These are phyloP conservation scores for Chymomyza caudatula DNA, from an alignment of 2,888 invertebrate genomes.

Conservation along the genomic window DNA sequence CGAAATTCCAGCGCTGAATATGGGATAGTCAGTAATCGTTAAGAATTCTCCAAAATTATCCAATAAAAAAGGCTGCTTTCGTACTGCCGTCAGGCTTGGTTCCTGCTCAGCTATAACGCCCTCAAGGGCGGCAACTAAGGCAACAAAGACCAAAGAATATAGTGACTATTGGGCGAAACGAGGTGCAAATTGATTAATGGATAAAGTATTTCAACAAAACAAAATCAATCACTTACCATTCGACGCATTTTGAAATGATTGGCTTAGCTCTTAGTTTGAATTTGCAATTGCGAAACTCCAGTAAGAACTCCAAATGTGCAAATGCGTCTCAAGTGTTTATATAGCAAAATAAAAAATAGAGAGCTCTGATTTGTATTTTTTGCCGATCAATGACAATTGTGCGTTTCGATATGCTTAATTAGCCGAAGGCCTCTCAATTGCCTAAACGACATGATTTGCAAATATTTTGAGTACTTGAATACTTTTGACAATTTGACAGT, in stretches of 20 bases:
- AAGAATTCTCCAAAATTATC: not conserved
- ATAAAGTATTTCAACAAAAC: not conserved
- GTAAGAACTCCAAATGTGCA: constrained; percentile 61
- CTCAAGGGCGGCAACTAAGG: constrained; percentile 21
- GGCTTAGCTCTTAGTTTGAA: constrained; percentile 69
- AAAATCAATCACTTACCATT: constrained; percentile 32
- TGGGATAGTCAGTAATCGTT: not conserved
- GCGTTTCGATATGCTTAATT: constrained; percentile 36
- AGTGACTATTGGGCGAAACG: constrained; percentile 33
- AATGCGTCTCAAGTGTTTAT: constrained; percentile 40
- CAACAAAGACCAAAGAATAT: constrained; percentile 46
- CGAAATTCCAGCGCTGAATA: not conserved
- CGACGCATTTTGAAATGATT: constrained; percentile 49
- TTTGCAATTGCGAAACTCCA: constrained; percentile 56
- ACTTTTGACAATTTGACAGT: not conserved
- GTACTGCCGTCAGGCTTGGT: not conserved
- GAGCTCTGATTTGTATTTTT: not conserved
- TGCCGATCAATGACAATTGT: constrained; percentile 8
- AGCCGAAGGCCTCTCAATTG: constrained; percentile 51
- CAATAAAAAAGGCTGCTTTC: not conserved
- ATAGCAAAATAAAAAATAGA: constrained; percentile 34
- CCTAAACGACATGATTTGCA: not conserved
- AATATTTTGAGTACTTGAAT: not conserved
- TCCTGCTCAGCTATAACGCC: not conserved
- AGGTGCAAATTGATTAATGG: not conserved